Evolutionary conservation across 2,888 invertebrate species (phyloP).

Genomic region (Dermolepida albohirtum): DNA sequence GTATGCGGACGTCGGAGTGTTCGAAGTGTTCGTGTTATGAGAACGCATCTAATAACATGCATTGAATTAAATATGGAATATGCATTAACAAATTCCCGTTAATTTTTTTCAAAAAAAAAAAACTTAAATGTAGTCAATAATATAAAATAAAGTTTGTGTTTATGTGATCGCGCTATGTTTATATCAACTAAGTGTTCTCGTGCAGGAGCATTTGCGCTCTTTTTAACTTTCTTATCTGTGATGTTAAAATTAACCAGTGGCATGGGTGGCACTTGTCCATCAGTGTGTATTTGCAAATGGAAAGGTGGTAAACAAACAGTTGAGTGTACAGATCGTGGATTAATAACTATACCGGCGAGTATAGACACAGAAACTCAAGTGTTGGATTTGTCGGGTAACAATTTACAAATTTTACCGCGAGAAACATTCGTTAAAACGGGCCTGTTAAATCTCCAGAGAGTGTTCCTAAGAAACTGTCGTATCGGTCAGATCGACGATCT

Average conservation of each 20-base stretch:
- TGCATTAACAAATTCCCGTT: neutral
- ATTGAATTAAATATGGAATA: constrained; percentile 12
- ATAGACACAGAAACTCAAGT: constrained; percentile 92
- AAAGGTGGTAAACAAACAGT: constrained; percentile 94
- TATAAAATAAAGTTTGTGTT: neutral
- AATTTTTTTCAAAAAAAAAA: constrained; percentile 5
- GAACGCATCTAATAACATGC: constrained; percentile 10
- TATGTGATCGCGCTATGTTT: constrained; percentile 34
- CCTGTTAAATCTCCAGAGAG: constrained; percentile 86
- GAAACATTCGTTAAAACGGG: constrained; percentile 86
- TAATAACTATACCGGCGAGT: constrained; percentile 86
- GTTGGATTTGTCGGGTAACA: constrained; percentile 89
- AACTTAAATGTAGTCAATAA: constrained; percentile 20
- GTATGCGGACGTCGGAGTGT: constrained; percentile 61
- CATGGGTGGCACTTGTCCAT: constrained; percentile 75
- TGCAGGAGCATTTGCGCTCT: constrained; percentile 33
- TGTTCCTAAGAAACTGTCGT: constrained; percentile 85
- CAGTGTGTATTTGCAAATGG: constrained; percentile 91
- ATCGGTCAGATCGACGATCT: constrained; percentile 87
- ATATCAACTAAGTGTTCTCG: constrained; percentile 32
- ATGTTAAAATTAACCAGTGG: constrained; percentile 59
- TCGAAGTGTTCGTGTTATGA: constrained; percentile 32
- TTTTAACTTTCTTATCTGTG: constrained; percentile 49
- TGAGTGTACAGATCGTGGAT: constrained; percentile 85
- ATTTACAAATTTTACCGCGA: constrained; percentile 83